Base-by-base conservation (phyloP, 1,140 invertebrate species). In the Saccostrea glomerata region DNA sequence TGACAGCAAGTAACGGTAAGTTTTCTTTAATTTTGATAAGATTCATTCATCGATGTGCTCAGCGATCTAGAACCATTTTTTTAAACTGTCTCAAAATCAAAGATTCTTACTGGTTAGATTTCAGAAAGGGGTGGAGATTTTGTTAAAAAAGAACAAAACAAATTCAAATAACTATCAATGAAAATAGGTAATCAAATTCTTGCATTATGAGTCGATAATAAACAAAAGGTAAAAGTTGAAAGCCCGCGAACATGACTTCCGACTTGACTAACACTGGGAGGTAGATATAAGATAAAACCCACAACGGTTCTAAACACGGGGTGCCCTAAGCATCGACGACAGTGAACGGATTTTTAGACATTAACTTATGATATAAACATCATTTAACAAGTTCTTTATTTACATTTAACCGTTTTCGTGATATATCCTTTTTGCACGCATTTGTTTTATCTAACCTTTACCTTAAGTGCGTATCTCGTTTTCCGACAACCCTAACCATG, bases 191-290 rank as follows among this genome's bases (percentile, higher is more conserved):
- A 77, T 77, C 70, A 77, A 77, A 77, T 77, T 23, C 70, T 36
- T 77, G 70, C 70, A 25, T 77, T 77, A 77, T 77, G 70, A 77
- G 70, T 77, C 70, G 70, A 77, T 77, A 77, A 77, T 36, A 77
- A 77, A 77, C 70, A 77, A 77, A 77, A 77, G 70, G 70, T 77
- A 77, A 77, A 77, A 77, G 70, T 77, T 77, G 70, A 77, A 77
- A 77, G 23, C 70, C 25, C 70, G 7, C 70, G 70, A 77, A 77
- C 70, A 77, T 36, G 70, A 77, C 70, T 77, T 77, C 70, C 70
- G 70, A 77, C 70, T 77, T 77, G 70, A 77, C 70, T 77, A 77
- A 77, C 25, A 77, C 70, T 77, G 13, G 25, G 70, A 77, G 70
- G 70, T 77, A 77, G 70, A 77, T 77, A 77, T 77, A 77, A 77